These are phyloP conservation scores for Leptinotarsa haldemani DNA, from an alignment of 2,888 invertebrate species.

Conservation along the genomic window DNA sequence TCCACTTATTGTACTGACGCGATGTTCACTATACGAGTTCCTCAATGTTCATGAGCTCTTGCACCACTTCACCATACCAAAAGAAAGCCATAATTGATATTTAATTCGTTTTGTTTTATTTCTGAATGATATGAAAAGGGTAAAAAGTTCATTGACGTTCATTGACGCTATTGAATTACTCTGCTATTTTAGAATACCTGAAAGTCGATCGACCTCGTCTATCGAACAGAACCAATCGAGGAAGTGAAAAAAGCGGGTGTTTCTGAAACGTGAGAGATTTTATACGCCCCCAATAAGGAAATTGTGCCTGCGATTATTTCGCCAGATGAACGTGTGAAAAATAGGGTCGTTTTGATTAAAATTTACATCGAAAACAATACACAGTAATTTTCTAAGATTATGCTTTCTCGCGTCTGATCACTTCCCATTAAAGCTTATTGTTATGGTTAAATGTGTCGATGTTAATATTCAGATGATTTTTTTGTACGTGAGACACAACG, in stretches of 20 bases:
- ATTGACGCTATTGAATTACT: neutral
- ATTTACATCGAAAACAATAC: constrained; percentile 37
- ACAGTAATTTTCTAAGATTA: constrained; percentile 15
- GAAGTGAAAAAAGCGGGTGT: constrained; percentile 13
- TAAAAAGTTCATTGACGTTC: neutral
- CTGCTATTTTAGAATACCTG: neutral
- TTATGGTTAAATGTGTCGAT: constrained; percentile 26
- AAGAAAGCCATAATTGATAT: no score
- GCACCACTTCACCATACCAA: no score
- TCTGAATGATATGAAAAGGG: no score
- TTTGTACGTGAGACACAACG: constrained; percentile 19
- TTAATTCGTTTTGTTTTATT: no score
- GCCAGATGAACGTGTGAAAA: constrained; percentile 37
- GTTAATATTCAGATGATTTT: constrained; percentile 13
- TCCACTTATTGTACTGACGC: no score
- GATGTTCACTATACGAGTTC: no score
- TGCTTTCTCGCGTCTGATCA: constrained; percentile 24
- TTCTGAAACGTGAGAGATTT: constrained; percentile 36
- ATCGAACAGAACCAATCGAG: neutral
- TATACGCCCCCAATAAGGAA: constrained; percentile 33
- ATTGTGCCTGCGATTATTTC: constrained; percentile 30
- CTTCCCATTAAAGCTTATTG: constrained; percentile 21
- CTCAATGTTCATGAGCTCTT: no score
- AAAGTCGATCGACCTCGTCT: constrained; percentile 3
- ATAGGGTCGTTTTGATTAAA: constrained; percentile 31